Conservation (phyloP, 2,888 invertebrate species). For the Tanypteryx hageni region DNA sequence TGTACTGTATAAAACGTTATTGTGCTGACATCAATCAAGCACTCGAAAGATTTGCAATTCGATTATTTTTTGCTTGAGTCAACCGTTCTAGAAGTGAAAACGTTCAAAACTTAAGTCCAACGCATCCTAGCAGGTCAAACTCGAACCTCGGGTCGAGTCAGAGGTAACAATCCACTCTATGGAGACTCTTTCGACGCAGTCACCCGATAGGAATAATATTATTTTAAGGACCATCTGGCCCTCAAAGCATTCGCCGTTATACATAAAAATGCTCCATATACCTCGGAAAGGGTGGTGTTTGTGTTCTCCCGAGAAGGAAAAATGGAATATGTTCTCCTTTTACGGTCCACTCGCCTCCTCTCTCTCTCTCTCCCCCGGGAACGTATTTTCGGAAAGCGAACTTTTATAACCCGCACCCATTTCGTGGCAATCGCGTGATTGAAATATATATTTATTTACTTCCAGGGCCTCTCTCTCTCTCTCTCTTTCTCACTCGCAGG, state of each 20-base stretch:
- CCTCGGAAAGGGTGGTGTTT: background rate
- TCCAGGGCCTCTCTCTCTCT: background rate
- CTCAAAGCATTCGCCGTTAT: conserved; percentile 36
- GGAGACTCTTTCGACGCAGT: background rate
- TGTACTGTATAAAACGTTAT: too few relatives aligned
- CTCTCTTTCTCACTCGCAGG: background rate
- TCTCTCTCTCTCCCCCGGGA: background rate
- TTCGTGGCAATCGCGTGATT: conserved; percentile 4
- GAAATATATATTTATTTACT: background rate
- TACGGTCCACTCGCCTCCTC: background rate
- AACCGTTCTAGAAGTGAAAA: too few relatives aligned
- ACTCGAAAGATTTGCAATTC: too few relatives aligned
- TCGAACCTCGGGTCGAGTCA: too few relatives aligned
- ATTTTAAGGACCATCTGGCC: background rate
- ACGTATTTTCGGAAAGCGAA: background rate
- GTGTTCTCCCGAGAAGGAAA: background rate
- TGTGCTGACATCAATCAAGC: too few relatives aligned
- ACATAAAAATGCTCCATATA: conserved; percentile 46
- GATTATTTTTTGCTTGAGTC: too few relatives aligned
- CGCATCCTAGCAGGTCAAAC: too few relatives aligned
- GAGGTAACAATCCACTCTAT: background rate
- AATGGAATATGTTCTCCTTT: background rate
- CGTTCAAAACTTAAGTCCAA: too few relatives aligned
- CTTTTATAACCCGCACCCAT: background rate
- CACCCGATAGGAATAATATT: background rate